Percentiles rank a stretch among this genome's conserved stretches.
Conservation (phyloP, 2,888 invertebrate genomes). For the Eupeodes luniger region DNA sequence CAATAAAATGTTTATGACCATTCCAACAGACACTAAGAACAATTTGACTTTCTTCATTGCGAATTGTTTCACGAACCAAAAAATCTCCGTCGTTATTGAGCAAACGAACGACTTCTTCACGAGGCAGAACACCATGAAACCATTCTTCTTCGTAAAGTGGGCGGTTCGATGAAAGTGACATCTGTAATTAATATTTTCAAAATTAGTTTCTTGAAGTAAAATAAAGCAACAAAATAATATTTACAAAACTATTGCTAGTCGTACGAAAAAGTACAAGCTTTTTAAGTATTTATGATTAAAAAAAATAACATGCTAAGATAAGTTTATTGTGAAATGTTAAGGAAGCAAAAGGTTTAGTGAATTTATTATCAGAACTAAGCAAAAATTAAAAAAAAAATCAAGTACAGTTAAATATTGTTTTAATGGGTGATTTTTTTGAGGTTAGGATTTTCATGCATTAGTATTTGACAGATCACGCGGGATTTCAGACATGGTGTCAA, state of each 20-base stretch:
- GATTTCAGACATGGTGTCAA: too few relatives aligned
- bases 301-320: not conserved
- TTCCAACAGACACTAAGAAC: slow-evolving; percentile 98
- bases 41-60: slow-evolving; percentile 95
- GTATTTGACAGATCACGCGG: too few relatives aligned
- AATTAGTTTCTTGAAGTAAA: not conserved
- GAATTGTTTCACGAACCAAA: slow-evolving; percentile 95
- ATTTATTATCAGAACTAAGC: not conserved
- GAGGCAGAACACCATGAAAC: slow-evolving; percentile 98
- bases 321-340: not conserved
- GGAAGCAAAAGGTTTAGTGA: not conserved
- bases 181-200: slow-evolving; percentile 77
- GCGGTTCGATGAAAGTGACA: slow-evolving; percentile 86
- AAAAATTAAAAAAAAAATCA: not conserved
- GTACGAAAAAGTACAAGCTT: not conserved
- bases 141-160: slow-evolving; percentile 96
- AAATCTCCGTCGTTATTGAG: slow-evolving; percentile 97
- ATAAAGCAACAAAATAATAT: not conserved
- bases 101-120: slow-evolving; percentile 97
- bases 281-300: not conserved
- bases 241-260: slow-evolving; percentile 1
- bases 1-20: slow-evolving; percentile 98
- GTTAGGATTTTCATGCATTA: too few relatives aligned
- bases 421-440: too few relatives aligned
- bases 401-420: too few relatives aligned